Evolutionary conservation across 2,888 invertebrate species (phyloP).

Genomic region (Drosophila prolongata): DNA sequence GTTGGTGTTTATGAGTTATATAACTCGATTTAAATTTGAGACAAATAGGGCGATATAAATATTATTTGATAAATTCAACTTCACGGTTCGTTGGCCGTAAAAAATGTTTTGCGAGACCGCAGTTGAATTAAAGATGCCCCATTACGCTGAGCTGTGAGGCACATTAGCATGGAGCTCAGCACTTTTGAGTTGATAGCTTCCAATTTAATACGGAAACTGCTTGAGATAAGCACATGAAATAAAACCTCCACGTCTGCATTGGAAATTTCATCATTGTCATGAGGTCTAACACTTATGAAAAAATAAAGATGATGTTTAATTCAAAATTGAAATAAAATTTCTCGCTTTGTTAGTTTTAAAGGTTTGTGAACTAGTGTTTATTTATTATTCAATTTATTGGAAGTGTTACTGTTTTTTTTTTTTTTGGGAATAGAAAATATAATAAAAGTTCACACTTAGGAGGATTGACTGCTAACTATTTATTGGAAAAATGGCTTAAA

Average conservation of each 20-base stretch:
- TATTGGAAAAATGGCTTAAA: too few relatives aligned
- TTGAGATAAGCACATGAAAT: background rate
- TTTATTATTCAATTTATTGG: too few relatives aligned
- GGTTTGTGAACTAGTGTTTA: too few relatives aligned
- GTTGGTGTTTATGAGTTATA: slow-evolving; percentile 8
- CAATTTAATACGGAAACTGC: slow-evolving; percentile 16
- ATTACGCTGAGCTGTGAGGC: slow-evolving; percentile 24
- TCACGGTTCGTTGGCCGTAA: slow-evolving; percentile 10
- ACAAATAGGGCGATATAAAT: slow-evolving; percentile 9
- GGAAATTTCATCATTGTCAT: background rate
- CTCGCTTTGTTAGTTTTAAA: too few relatives aligned
- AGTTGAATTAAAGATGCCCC: slow-evolving; percentile 28
- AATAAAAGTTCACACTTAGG: too few relatives aligned
- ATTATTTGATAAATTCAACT: slow-evolving; percentile 14
- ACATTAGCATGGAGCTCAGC: slow-evolving; percentile 25
- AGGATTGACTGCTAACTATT: too few relatives aligned
- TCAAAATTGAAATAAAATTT: too few relatives aligned
- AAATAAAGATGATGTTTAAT: too few relatives aligned
- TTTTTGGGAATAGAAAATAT: too few relatives aligned
- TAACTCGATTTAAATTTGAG: slow-evolving; percentile 10
- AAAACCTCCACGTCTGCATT: background rate
- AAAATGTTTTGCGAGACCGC: slow-evolving; percentile 14
- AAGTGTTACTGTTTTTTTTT: too few relatives aligned
- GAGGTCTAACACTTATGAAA: background rate
- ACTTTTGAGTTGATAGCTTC: slow-evolving; percentile 22